Evolutionary conservation across 2,113 vertebrate genomes (phyloP), one percentile per base, ranked within the genome.

Genomic region (Sander lucioperca): DNA sequence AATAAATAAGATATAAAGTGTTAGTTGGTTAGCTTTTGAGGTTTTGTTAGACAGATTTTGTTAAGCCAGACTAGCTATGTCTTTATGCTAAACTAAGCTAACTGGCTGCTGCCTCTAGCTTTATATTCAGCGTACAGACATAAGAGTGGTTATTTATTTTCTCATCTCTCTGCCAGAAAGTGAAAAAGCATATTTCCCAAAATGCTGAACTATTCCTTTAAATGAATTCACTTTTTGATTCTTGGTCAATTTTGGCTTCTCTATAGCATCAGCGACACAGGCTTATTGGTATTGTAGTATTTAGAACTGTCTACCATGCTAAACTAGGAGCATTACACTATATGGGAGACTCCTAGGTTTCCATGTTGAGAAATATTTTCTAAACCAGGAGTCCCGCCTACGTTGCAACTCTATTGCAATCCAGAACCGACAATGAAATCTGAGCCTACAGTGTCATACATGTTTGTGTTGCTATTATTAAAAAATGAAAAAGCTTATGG

Each of bases 381-480:
- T 71, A 9, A 72, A 65, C 57, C 71, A 76, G 16, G n/a, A 27
- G 63, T n/a, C n/a, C 57, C 53, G 30, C 54, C 74, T 54, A 39
- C 66, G 57, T 82, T 65, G 73, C 54, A 86, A 83, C 77, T 87
- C 51, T 48, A 39, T 21, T 79, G 70, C 85, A 86, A 86, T 80
- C 58, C 67, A 56, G 8, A 15, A 25, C 53, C 6, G 2, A 59
- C 62, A 81, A 53, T 58, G 65, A 82, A 83, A 64, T 82, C 64
- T 54, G 43, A 80, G 74, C 59, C 76, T 65, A 81, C 36, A 66
- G 66, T 74, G 7, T 58, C 54, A 25, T 54, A 66, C 70, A 58
- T 84, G 77, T 88, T 83, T 82, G 68, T 90, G 83, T 80, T 89
- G 59, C 74, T 36, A 23, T 43, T 69, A 83, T 88, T 82, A 84